Conservation (phyloP, 2,113 vertebrate species). For the Pelvicachromis taeniatus region DNA sequence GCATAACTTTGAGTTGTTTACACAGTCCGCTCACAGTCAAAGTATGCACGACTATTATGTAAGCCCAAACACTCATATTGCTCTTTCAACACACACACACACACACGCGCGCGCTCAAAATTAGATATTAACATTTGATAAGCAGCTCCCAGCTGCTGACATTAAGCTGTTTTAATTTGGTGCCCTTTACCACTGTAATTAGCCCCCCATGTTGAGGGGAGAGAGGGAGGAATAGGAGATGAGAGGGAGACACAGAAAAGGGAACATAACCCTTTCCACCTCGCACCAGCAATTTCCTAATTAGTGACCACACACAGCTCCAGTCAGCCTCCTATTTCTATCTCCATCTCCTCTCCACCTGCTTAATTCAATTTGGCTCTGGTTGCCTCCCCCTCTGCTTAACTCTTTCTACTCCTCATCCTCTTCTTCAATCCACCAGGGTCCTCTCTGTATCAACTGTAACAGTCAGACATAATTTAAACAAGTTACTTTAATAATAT, state of each 20-base stretch:
- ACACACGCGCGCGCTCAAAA: neutral
- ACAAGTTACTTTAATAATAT: neutral
- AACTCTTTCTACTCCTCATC: neutral
- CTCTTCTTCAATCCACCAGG: neutral
- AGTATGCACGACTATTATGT: conserved; percentile 31
- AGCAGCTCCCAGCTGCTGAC: conserved; percentile 70
- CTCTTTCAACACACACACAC: conserved; percentile 8
- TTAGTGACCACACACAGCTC: conserved; percentile 60
- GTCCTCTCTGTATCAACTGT: neutral
- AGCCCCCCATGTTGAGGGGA: conserved; percentile 43
- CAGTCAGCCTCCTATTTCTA: conserved; percentile 9
- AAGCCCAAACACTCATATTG: conserved; percentile 9
- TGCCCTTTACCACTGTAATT: conserved; percentile 79
- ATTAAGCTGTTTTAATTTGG: conserved; percentile 77
- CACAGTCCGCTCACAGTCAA: conserved; percentile 8
- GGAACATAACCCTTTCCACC: conserved; percentile 21
- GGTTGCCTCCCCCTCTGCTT: neutral
- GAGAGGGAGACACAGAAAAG: conserved; percentile 5
- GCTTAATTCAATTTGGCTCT: conserved; percentile 8
- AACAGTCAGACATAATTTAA: conserved; percentile 28
- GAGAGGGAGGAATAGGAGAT: conserved; percentile 9
- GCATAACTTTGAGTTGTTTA: conserved; percentile 26
- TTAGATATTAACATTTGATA: conserved; percentile 48
- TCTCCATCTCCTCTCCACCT: conserved; percentile 15
- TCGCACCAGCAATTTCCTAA: conserved; percentile 41